A percentile compares a stretch with the other conserved stretches of the same genome.
phyloP scores from a whole-genome alignment of 2,888 invertebrate species.

The Bedellia somnulentella region DNA sequence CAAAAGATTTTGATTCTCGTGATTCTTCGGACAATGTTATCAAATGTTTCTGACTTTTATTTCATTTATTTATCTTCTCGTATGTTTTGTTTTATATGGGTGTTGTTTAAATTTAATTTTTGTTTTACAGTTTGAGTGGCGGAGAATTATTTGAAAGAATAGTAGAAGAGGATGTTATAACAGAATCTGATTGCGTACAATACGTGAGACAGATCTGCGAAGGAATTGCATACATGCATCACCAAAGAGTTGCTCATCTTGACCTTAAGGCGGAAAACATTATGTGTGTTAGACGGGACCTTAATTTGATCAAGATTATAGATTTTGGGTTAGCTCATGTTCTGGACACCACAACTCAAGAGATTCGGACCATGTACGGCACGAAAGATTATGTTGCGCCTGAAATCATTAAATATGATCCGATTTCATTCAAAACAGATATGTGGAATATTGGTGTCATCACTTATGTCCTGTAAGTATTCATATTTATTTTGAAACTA shows the following conservation, averaged over 20 bases:
- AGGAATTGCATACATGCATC: constrained; percentile 88
- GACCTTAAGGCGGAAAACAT: constrained; percentile 97
- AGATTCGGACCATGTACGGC: constrained; percentile 67
- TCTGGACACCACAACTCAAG: constrained; percentile 10
- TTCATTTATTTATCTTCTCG: too few relatives aligned
- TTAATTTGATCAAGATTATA: constrained; percentile 87
- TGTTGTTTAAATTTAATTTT: too few relatives aligned
- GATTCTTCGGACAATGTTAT: too few relatives aligned
- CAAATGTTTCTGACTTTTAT: too few relatives aligned
- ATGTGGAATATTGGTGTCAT: constrained; percentile 97
- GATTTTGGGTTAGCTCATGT: constrained; percentile 90
- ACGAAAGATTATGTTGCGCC: constrained; percentile 94
- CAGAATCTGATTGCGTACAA: constrained; percentile 64
- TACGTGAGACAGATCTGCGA: constrained; percentile 92
- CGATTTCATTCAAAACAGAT: constrained; percentile 81
- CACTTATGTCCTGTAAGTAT: constrained; percentile 86
- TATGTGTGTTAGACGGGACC: constrained; percentile 83
- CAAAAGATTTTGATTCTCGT: too few relatives aligned
- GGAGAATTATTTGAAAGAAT: constrained; percentile 1
- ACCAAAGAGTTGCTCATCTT: constrained; percentile 80
- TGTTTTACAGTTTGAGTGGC: constrained; percentile 1
- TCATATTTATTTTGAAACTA: too few relatives aligned
- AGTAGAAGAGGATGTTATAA: background rate
- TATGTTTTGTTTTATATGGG: too few relatives aligned
- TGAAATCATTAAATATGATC: constrained; percentile 89